Evolutionary conservation across 2,888 invertebrate genomes (phyloP), one percentile per base, ranked within the genome.

Genomic region (Nemotelus pantherinus): DNA sequence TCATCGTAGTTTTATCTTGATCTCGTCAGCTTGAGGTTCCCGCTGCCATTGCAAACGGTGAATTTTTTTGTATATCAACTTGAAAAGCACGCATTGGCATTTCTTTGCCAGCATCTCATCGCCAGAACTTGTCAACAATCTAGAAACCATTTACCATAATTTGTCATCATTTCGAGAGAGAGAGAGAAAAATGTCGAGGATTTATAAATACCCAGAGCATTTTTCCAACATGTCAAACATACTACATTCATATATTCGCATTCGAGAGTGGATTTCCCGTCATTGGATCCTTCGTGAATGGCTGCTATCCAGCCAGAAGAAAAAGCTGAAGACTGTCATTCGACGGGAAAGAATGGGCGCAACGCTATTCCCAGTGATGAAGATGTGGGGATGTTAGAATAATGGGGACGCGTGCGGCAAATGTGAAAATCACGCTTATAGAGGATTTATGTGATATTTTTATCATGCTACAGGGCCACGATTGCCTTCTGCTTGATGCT

Each of bases 131-230:
- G 65, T 47, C 65, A 47, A 44, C 44, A 65, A 65, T 45, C 41
- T 47, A 41, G 25, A 65, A 65, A 47, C 41, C 65, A 44, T 65
- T 65, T 65, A 65, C 65, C 45, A 65, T 65, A 65, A 65, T 65
- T 65, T 65, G 65, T 47, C 65, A 65, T 45, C 65, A 65, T 65
- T 65, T 65, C 45, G 45, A 10, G 45, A 25, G 25, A 25, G 25
- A 25, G 25, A 25, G 25, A 41, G 10, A 25, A 65, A 65, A 45
- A 45, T 65, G 44, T 44, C 65, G 45, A 47, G 65, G 65, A 65
- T 65, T 65, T 65, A 65, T 65, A 65, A 65, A 65, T 65, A 65
- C 65, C 65, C 9, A 65, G 45, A 44, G 45, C 65, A 65, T 65
- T 65, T 65, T 65, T 65, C 65, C 65, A 47, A 45, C 45, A 65